Base-by-base conservation (phyloP, 2,797 vertebrate species). In the Nannoperca australis region DNA sequence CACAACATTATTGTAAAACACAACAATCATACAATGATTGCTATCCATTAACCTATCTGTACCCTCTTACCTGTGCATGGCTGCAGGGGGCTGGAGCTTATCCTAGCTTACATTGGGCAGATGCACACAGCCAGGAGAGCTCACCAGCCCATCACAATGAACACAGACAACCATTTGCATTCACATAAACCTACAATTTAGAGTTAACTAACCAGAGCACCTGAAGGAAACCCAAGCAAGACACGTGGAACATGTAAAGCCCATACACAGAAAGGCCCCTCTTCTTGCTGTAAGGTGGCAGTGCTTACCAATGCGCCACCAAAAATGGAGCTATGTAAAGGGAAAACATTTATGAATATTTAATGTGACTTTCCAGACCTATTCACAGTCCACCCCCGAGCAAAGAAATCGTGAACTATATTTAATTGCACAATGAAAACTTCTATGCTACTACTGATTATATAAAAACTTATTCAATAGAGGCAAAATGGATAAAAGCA, bases 401-500 rank as follows among this genome's bases (percentile, higher is more conserved):
- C 30, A 22, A 34, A 15, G 3, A 34, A 24, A 55, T 72, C 6
- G 30, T 63, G 7, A 77, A 44, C 6, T 17, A 14, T 27, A 59
- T 51, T 40, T 34, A 7, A 32, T 32, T 71, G 51, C 17, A 53
- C 34, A 20, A 42, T 15, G 7, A 38, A 54, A 38, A 36, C 38
- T 3, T 45, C 10, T 24, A 6, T 42, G 60, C 11, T 49, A 0
- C 32, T 24, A 9, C 1, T 60, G 14, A 62, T 22, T 50, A 22
- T 8, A 24, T 49, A 15, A 38, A 62, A 40, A 42, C 2, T 1
- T 2, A 47, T 54, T 38, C 2, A 62, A 47, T 0, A n/a, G 9
- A 71, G n/a, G 13, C 5, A 32, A 62, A 42, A 70, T n/a, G 22
- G 5, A 50, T 44, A 22, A 49, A 79, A 70, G 22, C 22, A 54